Conservation (phyloP, 2,888 invertebrate species). For the Leptopilina syphax region DNA sequence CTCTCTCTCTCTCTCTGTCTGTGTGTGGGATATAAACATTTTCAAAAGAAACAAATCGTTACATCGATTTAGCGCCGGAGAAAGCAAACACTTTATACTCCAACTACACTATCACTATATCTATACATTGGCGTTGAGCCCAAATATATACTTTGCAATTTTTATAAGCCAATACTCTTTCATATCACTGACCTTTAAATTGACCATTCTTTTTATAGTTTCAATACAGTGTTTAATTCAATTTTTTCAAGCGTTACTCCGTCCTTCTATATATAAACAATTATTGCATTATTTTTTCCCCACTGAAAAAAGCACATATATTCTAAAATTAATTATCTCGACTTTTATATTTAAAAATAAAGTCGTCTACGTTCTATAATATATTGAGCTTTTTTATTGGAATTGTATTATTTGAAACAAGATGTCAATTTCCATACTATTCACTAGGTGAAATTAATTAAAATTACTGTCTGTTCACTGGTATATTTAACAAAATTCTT, state of each 20-base stretch:
- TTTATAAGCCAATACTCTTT: neutral
- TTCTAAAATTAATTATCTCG: too few species aligned
- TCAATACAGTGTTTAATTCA: neutral
- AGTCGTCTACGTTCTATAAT: too few species aligned
- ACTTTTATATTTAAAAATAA: too few species aligned
- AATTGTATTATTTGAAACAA: too few species aligned
- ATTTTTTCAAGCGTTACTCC: neutral
- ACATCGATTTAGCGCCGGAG: conserved; percentile 6
- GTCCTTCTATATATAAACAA: too few species aligned
- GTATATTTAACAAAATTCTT: too few species aligned
- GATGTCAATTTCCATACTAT: too few species aligned
- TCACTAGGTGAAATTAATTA: too few species aligned
- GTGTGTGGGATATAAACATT: neutral
- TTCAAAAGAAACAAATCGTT: conserved; percentile 14
- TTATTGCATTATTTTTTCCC: too few species aligned
- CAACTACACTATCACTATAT: neutral
- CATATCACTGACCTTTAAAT: conserved; percentile 9
- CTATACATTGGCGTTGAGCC: conserved; percentile 1
- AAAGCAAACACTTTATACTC: conserved; percentile 8
- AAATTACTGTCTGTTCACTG: too few species aligned
- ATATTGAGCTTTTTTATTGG: too few species aligned
- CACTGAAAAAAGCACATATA: too few species aligned
- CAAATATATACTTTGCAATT: conserved; percentile 20
- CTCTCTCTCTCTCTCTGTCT: neutral
- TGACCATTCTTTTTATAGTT: neutral